Evolutionary conservation across 2,797 vertebrate genomes (phyloP).

Genomic region (Loriculus beryllinus): DNA sequence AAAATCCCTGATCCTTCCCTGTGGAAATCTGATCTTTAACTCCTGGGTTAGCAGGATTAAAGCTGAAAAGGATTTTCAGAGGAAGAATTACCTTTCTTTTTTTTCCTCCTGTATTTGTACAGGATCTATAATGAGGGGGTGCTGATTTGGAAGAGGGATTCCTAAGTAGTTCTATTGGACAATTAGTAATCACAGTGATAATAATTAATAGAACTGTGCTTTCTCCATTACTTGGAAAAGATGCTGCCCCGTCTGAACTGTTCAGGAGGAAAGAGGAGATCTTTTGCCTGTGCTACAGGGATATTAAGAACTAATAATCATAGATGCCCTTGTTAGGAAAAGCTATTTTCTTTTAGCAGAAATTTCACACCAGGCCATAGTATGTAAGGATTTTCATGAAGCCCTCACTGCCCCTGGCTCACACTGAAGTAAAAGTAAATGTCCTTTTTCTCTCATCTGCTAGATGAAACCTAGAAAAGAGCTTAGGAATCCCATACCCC

Average conservation of each 20-base stretch:
- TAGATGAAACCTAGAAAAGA: not conserved
- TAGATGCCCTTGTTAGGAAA: not conserved
- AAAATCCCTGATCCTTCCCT: not conserved
- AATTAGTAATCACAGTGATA: not conserved
- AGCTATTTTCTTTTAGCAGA: not conserved
- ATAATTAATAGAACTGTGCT: not conserved
- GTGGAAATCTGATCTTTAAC: not conserved
- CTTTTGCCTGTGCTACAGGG: not conserved
- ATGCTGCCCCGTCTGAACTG: not conserved
- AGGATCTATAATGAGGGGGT: not conserved
- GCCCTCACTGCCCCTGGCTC: not conserved
- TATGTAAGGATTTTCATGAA: not conserved
- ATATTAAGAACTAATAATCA: not conserved
- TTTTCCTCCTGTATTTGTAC: not conserved
- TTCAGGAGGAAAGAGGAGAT: not conserved
- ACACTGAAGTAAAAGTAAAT: not conserved
- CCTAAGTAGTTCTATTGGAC: not conserved
- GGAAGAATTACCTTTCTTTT: not conserved
- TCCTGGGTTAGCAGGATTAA: not conserved
- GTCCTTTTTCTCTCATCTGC: not conserved
- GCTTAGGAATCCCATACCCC: not conserved
- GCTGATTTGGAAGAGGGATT: not conserved
- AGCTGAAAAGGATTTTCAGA: not conserved
- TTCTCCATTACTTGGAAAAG: not conserved
- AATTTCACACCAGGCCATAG: not conserved